Evolutionary conservation across 2,113 vertebrate genomes (phyloP).

Genomic region (Ictalurus furcatus): DNA sequence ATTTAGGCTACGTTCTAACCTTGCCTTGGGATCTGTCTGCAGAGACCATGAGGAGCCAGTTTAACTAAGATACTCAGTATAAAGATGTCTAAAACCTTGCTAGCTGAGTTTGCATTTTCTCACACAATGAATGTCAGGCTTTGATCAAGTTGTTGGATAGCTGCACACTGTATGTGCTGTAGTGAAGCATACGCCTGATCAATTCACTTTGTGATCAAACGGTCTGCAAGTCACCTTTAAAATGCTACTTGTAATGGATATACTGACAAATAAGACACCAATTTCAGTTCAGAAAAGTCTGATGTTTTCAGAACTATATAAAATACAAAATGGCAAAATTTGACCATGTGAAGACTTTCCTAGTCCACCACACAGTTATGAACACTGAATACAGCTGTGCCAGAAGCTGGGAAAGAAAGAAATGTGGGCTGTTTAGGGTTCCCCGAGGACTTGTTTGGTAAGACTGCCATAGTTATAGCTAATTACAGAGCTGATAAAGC

Average conservation of each 20-base stretch:
- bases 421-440: not conserved
- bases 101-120: not conserved
- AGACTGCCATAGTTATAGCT: not conserved
- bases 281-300: not conserved
- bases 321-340: not conserved
- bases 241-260: not conserved
- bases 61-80: not conserved
- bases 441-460: not conserved
- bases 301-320: not conserved
- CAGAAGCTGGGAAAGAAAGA: not conserved
- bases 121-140: not conserved
- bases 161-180: not conserved
- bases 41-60: not conserved
- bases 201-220: not conserved
- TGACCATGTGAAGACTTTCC: not conserved
- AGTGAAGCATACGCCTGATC: not conserved
- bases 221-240: not conserved
- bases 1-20: not conserved
- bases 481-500: slow-evolving; percentile 8
- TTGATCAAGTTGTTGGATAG: not conserved
- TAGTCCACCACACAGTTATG: not conserved
- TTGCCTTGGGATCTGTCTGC: not conserved
- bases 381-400: not conserved
- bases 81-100: not conserved
- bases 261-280: not conserved